Conservation (phyloP, 2,797 vertebrate species). For the Cuniculus paca region DNA sequence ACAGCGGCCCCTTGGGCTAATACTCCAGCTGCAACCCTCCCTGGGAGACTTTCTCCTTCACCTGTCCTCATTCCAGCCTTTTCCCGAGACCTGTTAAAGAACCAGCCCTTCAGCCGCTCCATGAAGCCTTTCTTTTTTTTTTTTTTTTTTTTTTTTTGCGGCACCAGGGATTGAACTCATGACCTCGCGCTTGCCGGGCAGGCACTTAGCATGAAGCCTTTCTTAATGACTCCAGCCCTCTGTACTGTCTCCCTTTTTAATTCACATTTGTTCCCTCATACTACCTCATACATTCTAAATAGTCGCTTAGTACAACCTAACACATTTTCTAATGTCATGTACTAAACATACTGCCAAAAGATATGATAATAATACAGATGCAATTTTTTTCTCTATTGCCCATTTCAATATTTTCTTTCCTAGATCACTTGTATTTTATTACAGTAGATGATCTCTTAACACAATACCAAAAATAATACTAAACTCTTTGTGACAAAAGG, state of each 20-base stretch:
- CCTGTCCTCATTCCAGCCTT: background rate
- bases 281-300: background rate
- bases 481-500: background rate
- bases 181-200: too few relatives aligned
- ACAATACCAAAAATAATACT: conserved; percentile 11
- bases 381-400: conserved; percentile 3
- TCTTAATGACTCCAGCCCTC: background rate
- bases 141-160: too few relatives aligned
- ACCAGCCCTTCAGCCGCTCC: background rate
- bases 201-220: background rate
- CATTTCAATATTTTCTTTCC: conserved; percentile 35
- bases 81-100: background rate
- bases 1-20: background rate
- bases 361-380: background rate
- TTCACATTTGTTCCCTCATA: background rate
- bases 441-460: background rate
- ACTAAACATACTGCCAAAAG: background rate
- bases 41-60: background rate
- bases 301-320: background rate
- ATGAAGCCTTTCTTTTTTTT: background rate
- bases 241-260: conserved; percentile 1
- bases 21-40: background rate
- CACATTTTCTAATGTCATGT: background rate
- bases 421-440: conserved; percentile 27
- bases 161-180: too few relatives aligned